phyloP scores from a whole-genome alignment of 2,113 vertebrate genomes.

The Phocoena phocoena region DNA sequence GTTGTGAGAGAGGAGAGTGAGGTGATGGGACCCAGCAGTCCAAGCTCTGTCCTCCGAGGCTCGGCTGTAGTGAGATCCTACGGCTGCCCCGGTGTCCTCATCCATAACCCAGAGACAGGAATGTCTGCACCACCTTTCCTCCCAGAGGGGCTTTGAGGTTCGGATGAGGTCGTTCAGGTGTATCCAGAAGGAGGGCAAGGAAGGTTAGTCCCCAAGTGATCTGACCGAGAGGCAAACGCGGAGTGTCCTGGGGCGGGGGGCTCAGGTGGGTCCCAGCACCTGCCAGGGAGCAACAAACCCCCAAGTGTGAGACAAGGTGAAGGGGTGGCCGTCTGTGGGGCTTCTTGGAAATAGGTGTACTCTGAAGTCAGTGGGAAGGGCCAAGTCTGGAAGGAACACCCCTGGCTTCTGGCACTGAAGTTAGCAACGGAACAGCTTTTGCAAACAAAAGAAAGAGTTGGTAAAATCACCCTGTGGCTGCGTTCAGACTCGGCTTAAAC shows the following conservation, averaged over 20 bases:
- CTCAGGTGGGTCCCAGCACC: neutral
- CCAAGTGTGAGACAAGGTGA: too few relatives aligned
- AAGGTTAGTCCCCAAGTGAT: neutral
- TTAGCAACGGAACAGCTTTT: neutral
- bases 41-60: neutral
- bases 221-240: neutral
- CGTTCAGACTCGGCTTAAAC: neutral
- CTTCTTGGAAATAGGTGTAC: neutral
- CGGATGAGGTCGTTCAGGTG: neutral
- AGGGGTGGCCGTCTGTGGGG: too few relatives aligned
- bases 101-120: too few relatives aligned
- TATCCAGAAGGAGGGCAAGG: neutral
- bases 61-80: neutral
- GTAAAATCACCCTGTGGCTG: neutral
- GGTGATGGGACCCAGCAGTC: fast-evolving
- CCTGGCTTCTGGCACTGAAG: neutral
- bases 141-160: neutral
- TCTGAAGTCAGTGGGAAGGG: neutral
- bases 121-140: neutral
- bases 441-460: neutral
- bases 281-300: neutral
- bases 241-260: neutral
- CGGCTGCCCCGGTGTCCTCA: neutral
- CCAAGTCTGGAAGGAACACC: neutral
- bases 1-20: neutral